Percentiles rank a stretch among this genome's conserved stretches.
Conservation (phyloP, 2,113 vertebrate genomes). For the Peromyscus leucopus region DNA sequence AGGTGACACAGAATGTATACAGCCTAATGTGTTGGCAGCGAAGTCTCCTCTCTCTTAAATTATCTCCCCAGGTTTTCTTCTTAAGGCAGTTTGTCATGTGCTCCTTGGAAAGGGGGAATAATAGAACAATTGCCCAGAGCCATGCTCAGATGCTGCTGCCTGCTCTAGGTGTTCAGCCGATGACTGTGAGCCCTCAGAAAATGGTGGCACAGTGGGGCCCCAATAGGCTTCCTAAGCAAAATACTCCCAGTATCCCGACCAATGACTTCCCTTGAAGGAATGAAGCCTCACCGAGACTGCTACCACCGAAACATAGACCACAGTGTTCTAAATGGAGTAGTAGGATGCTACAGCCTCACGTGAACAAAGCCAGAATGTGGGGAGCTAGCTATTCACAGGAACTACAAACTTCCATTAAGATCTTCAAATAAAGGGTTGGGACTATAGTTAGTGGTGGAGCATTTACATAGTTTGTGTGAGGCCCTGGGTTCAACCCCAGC, state of each 20-base stretch:
- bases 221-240: not conserved
- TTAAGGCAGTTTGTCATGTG: not conserved
- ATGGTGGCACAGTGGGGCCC: not conserved
- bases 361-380: not conserved
- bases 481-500: not conserved
- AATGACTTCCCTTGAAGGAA: not conserved
- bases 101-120: not conserved
- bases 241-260: too few species aligned
- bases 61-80: not conserved
- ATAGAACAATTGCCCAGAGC: not conserved
- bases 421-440: not conserved
- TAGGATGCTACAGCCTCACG: too few species aligned
- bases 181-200: not conserved
- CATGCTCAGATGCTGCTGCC: not conserved
- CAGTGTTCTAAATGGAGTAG: not conserved
- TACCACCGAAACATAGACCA: not conserved
- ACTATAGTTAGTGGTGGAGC: too few species aligned
- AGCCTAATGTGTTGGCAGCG: not conserved
- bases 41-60: constrained; percentile 28
- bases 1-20: not conserved
- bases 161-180: not conserved
- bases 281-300: not conserved
- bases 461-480: not conserved
- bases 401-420: not conserved
- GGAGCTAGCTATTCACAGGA: not conserved